Base-by-base conservation (phyloP, 2,888 invertebrate genomes). In the Steromphala cineraria region DNA sequence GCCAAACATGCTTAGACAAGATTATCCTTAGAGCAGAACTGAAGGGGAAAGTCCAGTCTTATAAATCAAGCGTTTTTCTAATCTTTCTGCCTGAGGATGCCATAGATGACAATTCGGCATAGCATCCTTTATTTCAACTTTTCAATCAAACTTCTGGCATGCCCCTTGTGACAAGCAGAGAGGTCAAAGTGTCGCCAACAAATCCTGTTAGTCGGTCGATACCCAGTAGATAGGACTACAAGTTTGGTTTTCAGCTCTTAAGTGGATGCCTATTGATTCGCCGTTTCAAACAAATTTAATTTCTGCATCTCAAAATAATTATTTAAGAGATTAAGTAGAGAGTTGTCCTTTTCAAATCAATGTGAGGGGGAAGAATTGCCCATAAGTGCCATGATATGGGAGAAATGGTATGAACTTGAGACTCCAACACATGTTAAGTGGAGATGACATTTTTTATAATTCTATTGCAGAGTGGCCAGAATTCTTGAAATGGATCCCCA, bases 271-370 rank as follows among this genome's bases (percentile, higher is more conserved):
- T 71, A 71, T 71, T 71, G 71, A 71, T 71, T 40, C 19, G 36
- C 71, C 10, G 71, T 71, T 71, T 36, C 71, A 71, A 71, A 71
- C 71, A 71, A 71, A 71, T 71, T 71, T 71, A 71, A 71, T 71
- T 71, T 71, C 56, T 21, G 71, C 36, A 36, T 71, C 71, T 71
- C 71, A 71, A 71, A 71, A 71, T 71, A 71, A 71, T 71, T 71
- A 71, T 71, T 71, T 71, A 71, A 71, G 71, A 71, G 71, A 36
- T 40, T 36, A 19, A 40, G 71, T 36, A 71, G 71, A 36, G 40
- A 17, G 71, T 28, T 71, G 28, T 71, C 71, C 36, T 31, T 36
- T 19, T 10, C 19, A 40, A 36, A 71, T 71, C 71, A 36, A 71
- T 71, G 36, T 10, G 13, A 71, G 31, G 31, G n/a, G 31, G n/a